These are phyloP conservation scores for Lophius piscatorius DNA, from an alignment of 2,113 vertebrate genomes.

Conservation along the genomic window DNA sequence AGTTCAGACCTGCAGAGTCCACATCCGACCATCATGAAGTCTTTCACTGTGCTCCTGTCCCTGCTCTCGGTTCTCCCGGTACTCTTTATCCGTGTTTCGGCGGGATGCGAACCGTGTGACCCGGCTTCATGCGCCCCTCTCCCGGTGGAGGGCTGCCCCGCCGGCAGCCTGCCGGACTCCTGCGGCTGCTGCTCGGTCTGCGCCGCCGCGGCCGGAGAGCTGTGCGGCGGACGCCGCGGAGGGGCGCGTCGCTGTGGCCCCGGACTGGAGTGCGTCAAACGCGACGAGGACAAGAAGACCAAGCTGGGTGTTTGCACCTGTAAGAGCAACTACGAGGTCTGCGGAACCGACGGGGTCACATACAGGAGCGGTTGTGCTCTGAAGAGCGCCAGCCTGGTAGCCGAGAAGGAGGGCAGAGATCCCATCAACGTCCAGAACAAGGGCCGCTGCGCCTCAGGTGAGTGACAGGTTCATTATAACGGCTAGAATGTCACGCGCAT, in stretches of 20 bases:
- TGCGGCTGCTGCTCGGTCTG: constrained; percentile 87
- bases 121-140: constrained; percentile 76
- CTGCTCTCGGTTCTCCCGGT: background rate
- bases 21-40: constrained; percentile 49
- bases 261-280: constrained; percentile 83
- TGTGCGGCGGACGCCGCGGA: constrained; percentile 76
- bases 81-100: constrained; percentile 1
- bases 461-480: constrained; percentile 27
- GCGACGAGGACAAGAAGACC: constrained; percentile 68
- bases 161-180: constrained; percentile 75
- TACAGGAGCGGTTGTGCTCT: constrained; percentile 86
- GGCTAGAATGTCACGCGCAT: no score
- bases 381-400: constrained; percentile 81
- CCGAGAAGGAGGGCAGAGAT: constrained; percentile 72
- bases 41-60: background rate
- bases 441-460: constrained; percentile 90
- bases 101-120: constrained; percentile 79
- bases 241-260: constrained; percentile 77
- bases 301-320: constrained; percentile 83
- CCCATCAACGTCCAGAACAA: constrained; percentile 83
- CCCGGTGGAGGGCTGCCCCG: constrained; percentile 76
- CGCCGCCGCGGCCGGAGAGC: constrained; percentile 80
- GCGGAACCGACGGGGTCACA: constrained; percentile 85
- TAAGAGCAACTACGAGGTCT: constrained; percentile 87
- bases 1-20: background rate